Base-by-base conservation (phyloP, 2,797 vertebrate species). In the Lycodopsis pacificus region DNA sequence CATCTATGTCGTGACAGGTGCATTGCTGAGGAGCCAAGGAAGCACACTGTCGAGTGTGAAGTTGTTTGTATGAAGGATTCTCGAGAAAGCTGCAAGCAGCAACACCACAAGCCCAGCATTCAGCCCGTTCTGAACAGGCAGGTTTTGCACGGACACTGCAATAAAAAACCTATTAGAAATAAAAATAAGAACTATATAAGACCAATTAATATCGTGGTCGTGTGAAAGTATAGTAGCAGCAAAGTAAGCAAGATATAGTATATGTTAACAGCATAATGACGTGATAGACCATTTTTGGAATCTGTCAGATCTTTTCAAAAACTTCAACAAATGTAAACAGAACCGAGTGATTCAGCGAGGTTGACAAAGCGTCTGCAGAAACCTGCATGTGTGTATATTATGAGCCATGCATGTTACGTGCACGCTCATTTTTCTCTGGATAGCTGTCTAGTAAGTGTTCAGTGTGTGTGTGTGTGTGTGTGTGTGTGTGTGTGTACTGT, bases 401-500 rank as follows among this genome's bases (percentile, higher is more conserved):
- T 36, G 59, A 71, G 34, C 10, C 14, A 30, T 64, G 63, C 51
- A 49, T 48, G 68, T 44, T 49, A 48, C 2, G 7, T n/a, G 58
- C 66, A 48, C 20, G 56, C 46, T 27, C 22, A 59, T 63, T 71
- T 44, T 44, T 65, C 53, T 53, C 13, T 76, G 25, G 49, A 14
- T 25, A 62, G 86, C 58, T 82, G 58, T 74, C 73, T 58, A 62
- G 61, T 79, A 42, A 51, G 64, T 76, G 51, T 74, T 73, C 57
- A 58, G 71, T 80, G 36, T 67, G 30, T 82, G 75, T 67, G 61
- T 71, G 59, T 70, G 57, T 74, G 59, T 49, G 34, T 77, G 75
- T 77, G 75, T 77, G 53, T 73, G 64, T 49, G 56, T 62, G 49
- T 79, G 70, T 79, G 73, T 76, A 70, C 68, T 79, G 76, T 83